Evolutionary conservation across 2,113 vertebrate species (phyloP), one percentile per base, ranked within the genome.

Genomic region (Ifrita kowaldi): DNA sequence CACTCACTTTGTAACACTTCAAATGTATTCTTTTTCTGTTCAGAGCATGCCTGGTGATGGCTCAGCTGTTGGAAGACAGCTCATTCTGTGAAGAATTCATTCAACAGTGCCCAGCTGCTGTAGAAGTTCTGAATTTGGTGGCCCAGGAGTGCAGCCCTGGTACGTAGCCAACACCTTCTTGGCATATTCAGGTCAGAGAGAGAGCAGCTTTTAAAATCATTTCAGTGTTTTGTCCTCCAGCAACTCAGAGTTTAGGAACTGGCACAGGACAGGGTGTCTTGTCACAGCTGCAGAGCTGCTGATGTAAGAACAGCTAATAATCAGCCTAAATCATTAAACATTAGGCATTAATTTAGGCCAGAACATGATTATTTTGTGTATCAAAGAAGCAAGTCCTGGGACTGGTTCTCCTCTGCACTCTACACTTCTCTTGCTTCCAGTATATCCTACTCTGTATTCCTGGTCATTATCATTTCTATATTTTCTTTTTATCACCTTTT

Each of bases 21-120:
- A 59, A 79, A 95, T 19, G 10, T 71, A 26, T 91, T 80, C 7
- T 96, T 97, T 97, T 96, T 87, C 94, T 71, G 27, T 96, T 90
- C 94, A 99, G 99, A 98, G 98, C 99, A 68, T 99, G 99, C 94
- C 98, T 99, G 97, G 99, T 99, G 96, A 99, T 99, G 99, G 99
- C 99, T 82, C 99, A 99, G 98, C 98, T 99, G 77, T 98, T 99
- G 93, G 99, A 99, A 98, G 99, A 99, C 97, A 99, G 99, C 97
- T 99, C 99, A 15, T 99, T 99, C 96, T 99, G 99, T 98, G 99
- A 99, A 97, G 99, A 99, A 97, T 99, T 99, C 96, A 99, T 99
- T 97, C 99, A 99, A 94, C 99, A 99, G 96, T 99, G 99, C 94
- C 99, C 99, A 64, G 99, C 99, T 80, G 99, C 99, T 74, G 99